Evolutionary conservation across 2,888 invertebrate genomes (phyloP), one percentile per base, ranked within the genome.

Genomic region (Harpalus rufipes): DNA sequence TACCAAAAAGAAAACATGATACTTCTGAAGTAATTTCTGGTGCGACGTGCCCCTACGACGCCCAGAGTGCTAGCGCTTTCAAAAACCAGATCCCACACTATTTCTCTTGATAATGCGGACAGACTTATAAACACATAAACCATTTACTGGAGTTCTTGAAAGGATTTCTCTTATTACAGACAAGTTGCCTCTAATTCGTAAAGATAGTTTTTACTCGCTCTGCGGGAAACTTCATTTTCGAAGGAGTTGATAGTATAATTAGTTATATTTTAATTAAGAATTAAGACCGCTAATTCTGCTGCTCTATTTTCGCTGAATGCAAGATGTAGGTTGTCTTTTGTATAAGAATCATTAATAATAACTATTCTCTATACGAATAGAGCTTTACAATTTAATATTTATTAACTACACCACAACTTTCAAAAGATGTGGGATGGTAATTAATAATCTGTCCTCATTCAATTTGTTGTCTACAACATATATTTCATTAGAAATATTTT

Each of bases 91-190:
- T 68, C 32, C 32, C 14, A 4, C 68, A 68, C 39, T 68, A 68
- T 32, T 68, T 41, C 68, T 68, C 41, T 68, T 14, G 3, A n/a
- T 68, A 68, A 39, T 39, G 32, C 32, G 68, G 32, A 68, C 68
- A 68, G 39, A 68, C 39, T 44, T 74, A 74, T 51, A 74, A 74
- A 74, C 72, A 74, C 72, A 74, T 74, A 74, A 74, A 74, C 44
- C 72, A 74, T 74, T 74, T 44, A 74, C 44, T 74, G 18, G 16
- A 74, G 72, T 74, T 74, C 44, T 74, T 74, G 72, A 44, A 51
- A 74, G 44, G 72, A 74, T 44, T 44, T 74, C 72, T 74, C 10
- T 12, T 74, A 74, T 74, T 74, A 74, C 72, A 44, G 41, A 74
- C 72, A 74, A 74, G 44, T 16, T 74, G 72, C 41, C 44, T 44